These are phyloP conservation scores for Buphagus erythrorhynchus DNA, from an alignment of 2,797 vertebrate genomes.

Conservation along the genomic window DNA sequence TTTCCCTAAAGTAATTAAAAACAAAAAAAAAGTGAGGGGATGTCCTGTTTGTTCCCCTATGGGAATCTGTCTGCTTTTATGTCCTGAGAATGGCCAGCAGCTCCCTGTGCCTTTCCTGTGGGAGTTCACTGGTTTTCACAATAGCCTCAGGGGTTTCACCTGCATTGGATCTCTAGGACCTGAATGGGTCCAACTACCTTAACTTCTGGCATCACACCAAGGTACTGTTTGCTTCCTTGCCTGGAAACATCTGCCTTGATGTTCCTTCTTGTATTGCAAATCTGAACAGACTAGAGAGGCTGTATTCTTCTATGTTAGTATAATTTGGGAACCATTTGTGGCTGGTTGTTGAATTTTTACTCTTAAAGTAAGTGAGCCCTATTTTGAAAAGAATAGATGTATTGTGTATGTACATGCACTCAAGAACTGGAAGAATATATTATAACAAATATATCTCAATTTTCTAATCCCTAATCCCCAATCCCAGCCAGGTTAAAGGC, in stretches of 20 bases:
- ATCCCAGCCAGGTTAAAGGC: neutral
- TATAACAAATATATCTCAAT: neutral
- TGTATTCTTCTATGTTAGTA: neutral
- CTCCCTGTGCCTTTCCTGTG: neutral
- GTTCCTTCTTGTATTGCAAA: neutral
- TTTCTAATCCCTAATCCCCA: neutral
- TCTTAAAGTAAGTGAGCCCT: neutral
- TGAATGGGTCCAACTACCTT: neutral
- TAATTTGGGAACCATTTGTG: neutral
- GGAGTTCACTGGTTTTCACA: neutral
- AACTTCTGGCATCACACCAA: neutral
- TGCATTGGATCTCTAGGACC: neutral
- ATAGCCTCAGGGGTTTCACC: neutral
- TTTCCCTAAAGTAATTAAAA: neutral
- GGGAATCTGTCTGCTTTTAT: neutral
- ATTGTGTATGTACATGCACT: neutral
- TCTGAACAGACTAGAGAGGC: neutral
- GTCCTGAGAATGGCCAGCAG: neutral
- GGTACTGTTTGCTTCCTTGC: neutral
- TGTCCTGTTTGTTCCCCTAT: neutral
- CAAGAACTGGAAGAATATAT: neutral
- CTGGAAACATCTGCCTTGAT: neutral
- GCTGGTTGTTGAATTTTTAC: neutral
- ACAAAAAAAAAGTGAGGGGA: too few species aligned
- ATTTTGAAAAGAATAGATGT: neutral